Conservation (phyloP, 2,797 vertebrate genomes). For the Phoebastria nigripes region DNA sequence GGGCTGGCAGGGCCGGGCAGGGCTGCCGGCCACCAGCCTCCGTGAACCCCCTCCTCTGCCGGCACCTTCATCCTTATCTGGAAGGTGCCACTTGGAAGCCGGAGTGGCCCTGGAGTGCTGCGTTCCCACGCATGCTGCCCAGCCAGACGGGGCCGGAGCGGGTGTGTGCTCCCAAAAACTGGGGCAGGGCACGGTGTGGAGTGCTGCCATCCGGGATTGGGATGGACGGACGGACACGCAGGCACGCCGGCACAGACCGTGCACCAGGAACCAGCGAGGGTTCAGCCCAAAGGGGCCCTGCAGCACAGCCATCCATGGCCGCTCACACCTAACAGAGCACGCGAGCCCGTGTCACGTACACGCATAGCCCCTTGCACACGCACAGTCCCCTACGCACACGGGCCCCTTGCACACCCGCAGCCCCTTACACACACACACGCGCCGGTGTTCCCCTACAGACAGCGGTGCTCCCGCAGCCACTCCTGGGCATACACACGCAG, state of each 20-base stretch:
- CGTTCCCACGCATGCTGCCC: background rate
- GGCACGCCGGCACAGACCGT: too few species aligned
- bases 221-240: rapidly evolving
- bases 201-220: rapidly evolving
- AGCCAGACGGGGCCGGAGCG: rapidly evolving
- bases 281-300: background rate
- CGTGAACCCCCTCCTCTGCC: background rate
- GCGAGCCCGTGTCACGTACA: rapidly evolving
- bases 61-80: background rate
- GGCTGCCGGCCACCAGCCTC: background rate
- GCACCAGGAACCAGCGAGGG: background rate
- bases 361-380: background rate
- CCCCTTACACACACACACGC: too few species aligned
- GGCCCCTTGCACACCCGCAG: background rate
- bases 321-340: background rate
- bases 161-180: background rate
- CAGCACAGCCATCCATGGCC: rapidly evolving
- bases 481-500: background rate
- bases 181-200: rapidly evolving
- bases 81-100: background rate
- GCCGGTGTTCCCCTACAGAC: background rate
- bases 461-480: background rate
- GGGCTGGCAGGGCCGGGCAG: background rate
- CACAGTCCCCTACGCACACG: background rate
- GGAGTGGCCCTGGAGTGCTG: rapidly evolving